Conservation (phyloP, 1,140 invertebrate species). For the Cotesia chilonis region DNA sequence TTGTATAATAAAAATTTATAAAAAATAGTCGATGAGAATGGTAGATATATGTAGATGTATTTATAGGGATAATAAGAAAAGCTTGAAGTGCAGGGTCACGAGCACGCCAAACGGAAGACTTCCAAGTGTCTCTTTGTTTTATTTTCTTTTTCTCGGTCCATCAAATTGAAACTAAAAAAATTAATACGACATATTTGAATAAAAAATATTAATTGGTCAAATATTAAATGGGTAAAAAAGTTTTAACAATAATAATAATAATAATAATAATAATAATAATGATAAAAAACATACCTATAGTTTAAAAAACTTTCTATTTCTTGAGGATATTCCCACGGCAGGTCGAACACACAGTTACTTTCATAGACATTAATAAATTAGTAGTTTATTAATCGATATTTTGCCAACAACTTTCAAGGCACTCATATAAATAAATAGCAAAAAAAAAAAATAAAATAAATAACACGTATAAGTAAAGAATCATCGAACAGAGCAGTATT, state of each 20-base stretch:
- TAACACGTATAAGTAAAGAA: not conserved
- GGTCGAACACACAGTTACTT: slow-evolving; percentile 28
- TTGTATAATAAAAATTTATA: not conserved
- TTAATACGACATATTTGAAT: not conserved
- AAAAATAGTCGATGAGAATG: too few species aligned
- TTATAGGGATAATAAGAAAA: not conserved
- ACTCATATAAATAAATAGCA: slow-evolving; percentile 39
- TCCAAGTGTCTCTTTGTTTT: not conserved
- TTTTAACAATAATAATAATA: not conserved
- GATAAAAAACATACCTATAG: not conserved
- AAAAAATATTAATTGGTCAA: not conserved
- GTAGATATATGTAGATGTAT: not conserved
- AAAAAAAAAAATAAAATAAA: slow-evolving; percentile 22
- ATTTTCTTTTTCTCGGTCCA: slow-evolving; percentile 4
- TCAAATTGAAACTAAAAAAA: not conserved
- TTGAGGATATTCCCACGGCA: slow-evolving; percentile 14
- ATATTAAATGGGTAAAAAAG: not conserved
- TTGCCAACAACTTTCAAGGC: slow-evolving; percentile 47
- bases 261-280: not conserved
- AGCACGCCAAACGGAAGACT: slow-evolving; percentile 19
- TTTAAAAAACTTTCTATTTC: slow-evolving; percentile 20
- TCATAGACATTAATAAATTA: slow-evolving; percentile 42
- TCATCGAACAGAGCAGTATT: not conserved
- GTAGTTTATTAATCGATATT: slow-evolving; percentile 45
- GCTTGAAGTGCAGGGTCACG: slow-evolving; percentile 26